A percentile compares a stretch with the other conserved stretches of the same genome.
Conservation (phyloP, 2,113 vertebrate genomes). For the Patagioenas fasciata region DNA sequence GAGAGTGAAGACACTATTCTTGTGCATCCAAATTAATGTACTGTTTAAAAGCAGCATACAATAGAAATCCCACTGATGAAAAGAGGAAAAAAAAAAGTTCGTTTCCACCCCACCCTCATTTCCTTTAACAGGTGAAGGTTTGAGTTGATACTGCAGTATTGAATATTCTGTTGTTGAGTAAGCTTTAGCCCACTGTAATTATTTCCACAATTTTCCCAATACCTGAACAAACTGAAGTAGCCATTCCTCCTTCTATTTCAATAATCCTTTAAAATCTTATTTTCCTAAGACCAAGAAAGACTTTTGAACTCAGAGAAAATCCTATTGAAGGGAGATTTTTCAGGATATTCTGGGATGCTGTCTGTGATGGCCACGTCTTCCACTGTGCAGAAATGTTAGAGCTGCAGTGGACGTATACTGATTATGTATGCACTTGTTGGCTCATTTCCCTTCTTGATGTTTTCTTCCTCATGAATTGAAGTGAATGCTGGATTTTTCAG, state of each 20-base stretch:
- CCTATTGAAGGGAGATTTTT: slow-evolving; percentile 8
- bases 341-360: background rate
- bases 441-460: slow-evolving; percentile 20
- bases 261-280: slow-evolving; percentile 8
- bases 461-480: slow-evolving; percentile 16
- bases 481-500: background rate
- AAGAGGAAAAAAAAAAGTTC: accelerated
- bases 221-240: background rate
- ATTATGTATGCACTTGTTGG: background rate
- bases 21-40: background rate
- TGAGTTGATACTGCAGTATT: background rate
- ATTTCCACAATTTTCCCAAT: background rate
- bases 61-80: background rate
- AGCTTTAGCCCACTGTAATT: background rate
- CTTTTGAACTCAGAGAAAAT: background rate
- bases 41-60: background rate
- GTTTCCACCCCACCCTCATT: background rate
- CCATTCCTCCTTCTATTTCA: background rate
- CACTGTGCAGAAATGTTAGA: background rate
- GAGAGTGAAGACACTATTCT: background rate
- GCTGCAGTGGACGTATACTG: background rate
- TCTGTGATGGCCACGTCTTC: background rate
- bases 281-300: background rate
- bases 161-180: background rate
- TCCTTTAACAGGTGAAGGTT: background rate